phyloP scores from a whole-genome alignment of 2,797 vertebrate species.

The Erpetoichthys calabaricus region DNA sequence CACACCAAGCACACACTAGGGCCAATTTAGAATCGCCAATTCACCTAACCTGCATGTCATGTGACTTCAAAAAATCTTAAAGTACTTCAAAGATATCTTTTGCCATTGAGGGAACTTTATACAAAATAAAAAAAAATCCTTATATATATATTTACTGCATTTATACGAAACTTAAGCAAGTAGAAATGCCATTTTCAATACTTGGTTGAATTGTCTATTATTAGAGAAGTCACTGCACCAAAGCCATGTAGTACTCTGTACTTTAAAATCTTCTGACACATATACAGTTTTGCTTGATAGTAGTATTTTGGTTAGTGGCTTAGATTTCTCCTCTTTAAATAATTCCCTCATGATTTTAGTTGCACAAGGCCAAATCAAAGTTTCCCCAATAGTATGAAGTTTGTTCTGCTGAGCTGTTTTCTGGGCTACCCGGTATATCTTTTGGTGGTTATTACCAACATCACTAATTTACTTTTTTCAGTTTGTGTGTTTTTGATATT shows the following conservation, averaged over 20 bases:
- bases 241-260: neutral
- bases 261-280: neutral
- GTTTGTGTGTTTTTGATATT: too few species aligned
- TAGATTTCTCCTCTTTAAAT: conserved; percentile 3
- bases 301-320: neutral
- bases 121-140: conserved; percentile 1
- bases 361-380: too few species aligned
- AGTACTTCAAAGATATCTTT: conserved; percentile 7
- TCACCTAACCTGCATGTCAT: too few species aligned
- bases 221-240: neutral
- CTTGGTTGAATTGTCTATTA: conserved; percentile 1
- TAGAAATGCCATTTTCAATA: neutral
- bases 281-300: neutral
- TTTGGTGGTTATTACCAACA: too few species aligned
- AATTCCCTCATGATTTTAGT: neutral
- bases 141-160: conserved; percentile 2
- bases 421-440: too few species aligned
- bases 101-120: neutral
- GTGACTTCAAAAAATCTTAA: conserved; percentile 6
- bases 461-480: too few species aligned
- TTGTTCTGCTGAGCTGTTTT: too few species aligned
- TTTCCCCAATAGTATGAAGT: too few species aligned
- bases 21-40: too few species aligned
- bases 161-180: conserved; percentile 1
- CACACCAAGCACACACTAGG: too few species aligned